Percentiles rank a stretch among this genome's conserved stretches.
These are phyloP conservation scores for Huso huso DNA, from an alignment of 2,797 vertebrate genomes.

Conservation along the genomic window DNA sequence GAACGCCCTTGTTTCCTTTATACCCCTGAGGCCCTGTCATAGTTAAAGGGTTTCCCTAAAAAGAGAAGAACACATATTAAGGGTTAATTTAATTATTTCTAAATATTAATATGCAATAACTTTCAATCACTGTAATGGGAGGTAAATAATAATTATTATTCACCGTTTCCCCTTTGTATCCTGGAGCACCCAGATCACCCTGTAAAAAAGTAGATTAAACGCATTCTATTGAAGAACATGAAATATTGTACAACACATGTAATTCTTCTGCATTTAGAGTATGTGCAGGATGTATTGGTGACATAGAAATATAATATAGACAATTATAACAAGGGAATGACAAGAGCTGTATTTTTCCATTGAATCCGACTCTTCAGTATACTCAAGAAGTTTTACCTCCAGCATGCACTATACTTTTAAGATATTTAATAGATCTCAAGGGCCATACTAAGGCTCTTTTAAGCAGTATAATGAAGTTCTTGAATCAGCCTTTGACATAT, in stretches of 20 bases:
- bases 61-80: constrained; percentile 3
- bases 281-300: too few species aligned
- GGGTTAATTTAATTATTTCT: too few species aligned
- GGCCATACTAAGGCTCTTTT: not conserved
- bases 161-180: constrained; percentile 77
- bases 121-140: too few species aligned
- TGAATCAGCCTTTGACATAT: not conserved
- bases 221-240: not conserved
- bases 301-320: too few species aligned
- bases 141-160: constrained; percentile 16
- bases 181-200: constrained; percentile 67
- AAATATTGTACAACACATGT: not conserved
- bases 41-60: constrained; percentile 65
- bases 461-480: too few species aligned
- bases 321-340: too few species aligned
- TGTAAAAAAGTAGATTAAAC: constrained; percentile 32
- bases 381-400: too few species aligned
- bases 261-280: not conserved
- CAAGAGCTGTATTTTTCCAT: too few species aligned
- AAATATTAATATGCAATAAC: too few species aligned
- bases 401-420: too few species aligned
- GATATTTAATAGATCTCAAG: not conserved
- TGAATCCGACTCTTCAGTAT: too few species aligned
- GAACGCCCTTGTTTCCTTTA: constrained; percentile 75
- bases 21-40: constrained; percentile 72